A percentile compares a stretch with the other conserved stretches of the same genome.
Conservation (phyloP, 2,888 invertebrate genomes). For the Ceriagrion tenellum region DNA sequence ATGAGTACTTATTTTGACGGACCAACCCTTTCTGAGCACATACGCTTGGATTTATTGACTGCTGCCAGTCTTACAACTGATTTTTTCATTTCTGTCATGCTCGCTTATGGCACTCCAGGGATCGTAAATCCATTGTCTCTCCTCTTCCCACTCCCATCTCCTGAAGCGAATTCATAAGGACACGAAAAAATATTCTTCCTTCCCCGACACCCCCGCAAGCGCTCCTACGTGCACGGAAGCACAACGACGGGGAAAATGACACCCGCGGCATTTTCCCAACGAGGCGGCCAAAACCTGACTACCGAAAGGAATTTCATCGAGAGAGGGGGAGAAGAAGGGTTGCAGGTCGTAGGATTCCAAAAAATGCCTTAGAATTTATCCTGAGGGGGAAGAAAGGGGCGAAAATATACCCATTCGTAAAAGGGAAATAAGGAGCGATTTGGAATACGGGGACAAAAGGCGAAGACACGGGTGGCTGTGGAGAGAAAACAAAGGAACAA, state of each 20-base stretch:
- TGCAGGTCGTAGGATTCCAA: not conserved
- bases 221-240: conserved; percentile 31
- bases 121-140: conserved; percentile 55
- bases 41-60: conserved; percentile 43
- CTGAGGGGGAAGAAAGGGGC: not conserved
- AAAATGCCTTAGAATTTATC: conserved; percentile 13
- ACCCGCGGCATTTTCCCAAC: conserved; percentile 7
- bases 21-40: not conserved
- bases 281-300: not conserved
- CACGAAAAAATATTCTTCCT: conserved; percentile 38
- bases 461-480: not conserved
- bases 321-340: not conserved
- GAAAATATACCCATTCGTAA: conserved; percentile 28
- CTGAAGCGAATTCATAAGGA: not conserved
- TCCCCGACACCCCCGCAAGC: not conserved
- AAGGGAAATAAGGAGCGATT: not conserved
- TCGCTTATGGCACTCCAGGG: conserved; percentile 31
- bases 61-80: conserved; percentile 37
- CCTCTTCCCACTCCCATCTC: not conserved
- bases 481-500: conserved; percentile 26
- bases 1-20: conserved; percentile 40
- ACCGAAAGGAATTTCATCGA: not conserved
- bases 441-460: not conserved
- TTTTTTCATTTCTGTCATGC: conserved; percentile 45
- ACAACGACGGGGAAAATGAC: not conserved